phyloP scores from a whole-genome alignment of 2,888 invertebrate species.

The Ochlodes sylvanus region DNA sequence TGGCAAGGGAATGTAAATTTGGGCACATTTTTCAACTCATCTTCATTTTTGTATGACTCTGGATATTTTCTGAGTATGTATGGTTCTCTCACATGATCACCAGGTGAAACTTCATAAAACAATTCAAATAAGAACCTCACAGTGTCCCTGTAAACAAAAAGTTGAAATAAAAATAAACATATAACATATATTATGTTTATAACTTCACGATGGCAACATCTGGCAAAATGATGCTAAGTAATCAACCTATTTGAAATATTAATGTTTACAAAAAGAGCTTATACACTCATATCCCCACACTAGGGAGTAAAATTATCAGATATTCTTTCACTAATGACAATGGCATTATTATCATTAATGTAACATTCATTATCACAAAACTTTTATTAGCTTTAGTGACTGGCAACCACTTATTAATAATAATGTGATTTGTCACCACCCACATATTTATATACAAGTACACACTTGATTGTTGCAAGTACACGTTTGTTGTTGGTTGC shows the following conservation, averaged over 20 bases:
- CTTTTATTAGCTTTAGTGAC: not conserved
- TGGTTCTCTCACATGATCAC: conserved; percentile 84
- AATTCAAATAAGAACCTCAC: conserved; percentile 92
- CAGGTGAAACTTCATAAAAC: conserved; percentile 92
- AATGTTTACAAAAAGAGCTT: no score
- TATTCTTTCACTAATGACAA: no score
- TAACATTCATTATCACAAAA: not conserved
- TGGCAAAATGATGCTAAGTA: no score
- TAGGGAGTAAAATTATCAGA: no score
- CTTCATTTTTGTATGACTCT: conserved; percentile 92
- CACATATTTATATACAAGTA: not conserved
- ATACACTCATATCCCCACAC: no score
- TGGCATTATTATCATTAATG: not conserved
- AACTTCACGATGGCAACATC: no score
- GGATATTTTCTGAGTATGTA: conserved; percentile 95
- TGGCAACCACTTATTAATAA: not conserved
- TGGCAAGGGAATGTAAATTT: conserved; percentile 94
- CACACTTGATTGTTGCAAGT: no score
- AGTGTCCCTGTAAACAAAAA: conserved; percentile 87
- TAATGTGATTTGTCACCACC: not conserved
- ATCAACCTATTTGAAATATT: no score
- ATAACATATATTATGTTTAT: no score
- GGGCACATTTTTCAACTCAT: conserved; percentile 93
- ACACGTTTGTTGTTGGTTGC: no score
- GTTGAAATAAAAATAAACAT: not conserved